Conservation (phyloP, 1,140 invertebrate species). For the Hirudo medicinalis region DNA sequence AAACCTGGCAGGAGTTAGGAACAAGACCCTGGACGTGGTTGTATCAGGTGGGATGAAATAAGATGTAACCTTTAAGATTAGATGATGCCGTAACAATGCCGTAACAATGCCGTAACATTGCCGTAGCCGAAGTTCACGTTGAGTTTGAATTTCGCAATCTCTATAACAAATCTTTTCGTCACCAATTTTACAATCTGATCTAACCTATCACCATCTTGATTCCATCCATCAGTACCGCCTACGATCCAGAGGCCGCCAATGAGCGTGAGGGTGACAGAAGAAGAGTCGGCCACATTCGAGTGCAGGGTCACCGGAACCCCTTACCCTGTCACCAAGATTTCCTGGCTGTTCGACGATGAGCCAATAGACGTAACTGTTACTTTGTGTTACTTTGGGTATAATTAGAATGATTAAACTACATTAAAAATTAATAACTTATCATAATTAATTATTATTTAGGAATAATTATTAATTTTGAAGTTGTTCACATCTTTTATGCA, state of each 20-base stretch:
- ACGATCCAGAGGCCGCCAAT: conserved; percentile 45
- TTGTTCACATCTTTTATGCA: no score
- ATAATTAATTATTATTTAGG: no score
- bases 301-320: conserved; percentile 53
- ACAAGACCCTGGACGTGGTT: conserved; percentile 40
- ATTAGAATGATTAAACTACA: no score
- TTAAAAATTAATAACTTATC: no score
- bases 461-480: no score
- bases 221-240: conserved; percentile 42
- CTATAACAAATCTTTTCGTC: no score
- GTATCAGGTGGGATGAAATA: conserved; percentile 34
- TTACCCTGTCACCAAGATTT: conserved; percentile 50
- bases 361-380: conserved; percentile 35
- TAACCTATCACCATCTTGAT: conserved; percentile 17
- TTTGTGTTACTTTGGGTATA: no score
- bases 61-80: not conserved
- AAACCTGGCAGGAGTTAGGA: conserved; percentile 54
- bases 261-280: conserved; percentile 51
- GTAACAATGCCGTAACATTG: not conserved
- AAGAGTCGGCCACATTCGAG: conserved; percentile 47
- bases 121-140: no score
- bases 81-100: not conserved
- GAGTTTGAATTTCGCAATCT: no score
- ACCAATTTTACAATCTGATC: not conserved
- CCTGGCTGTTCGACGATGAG: conserved; percentile 59